phyloP scores from a whole-genome alignment of 2,113 vertebrate genomes.

The Tichodroma muraria region DNA sequence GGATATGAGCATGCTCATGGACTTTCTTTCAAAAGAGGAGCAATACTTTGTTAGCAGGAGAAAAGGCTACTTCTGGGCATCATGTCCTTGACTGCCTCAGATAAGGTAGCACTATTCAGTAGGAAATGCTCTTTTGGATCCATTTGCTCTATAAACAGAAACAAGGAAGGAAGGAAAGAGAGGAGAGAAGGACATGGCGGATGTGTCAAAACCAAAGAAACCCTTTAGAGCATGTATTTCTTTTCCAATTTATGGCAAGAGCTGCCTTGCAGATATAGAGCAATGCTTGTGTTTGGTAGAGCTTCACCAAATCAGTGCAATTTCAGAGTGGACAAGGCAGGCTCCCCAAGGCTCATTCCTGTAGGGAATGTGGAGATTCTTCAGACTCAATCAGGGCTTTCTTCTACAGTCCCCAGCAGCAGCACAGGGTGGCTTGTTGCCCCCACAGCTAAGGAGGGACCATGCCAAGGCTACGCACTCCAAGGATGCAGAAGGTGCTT shows the following conservation, averaged over 20 bases:
- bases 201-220: not conserved
- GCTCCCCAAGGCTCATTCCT: not conserved
- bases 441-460: not conserved
- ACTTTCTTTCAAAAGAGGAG: not conserved
- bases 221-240: not conserved
- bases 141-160: slow-evolving; percentile 24
- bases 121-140: slow-evolving; percentile 6
- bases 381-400: not conserved
- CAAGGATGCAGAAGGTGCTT: not conserved
- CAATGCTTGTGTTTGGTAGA: not conserved
- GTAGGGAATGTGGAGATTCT: not conserved
- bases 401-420: not conserved
- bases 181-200: not conserved
- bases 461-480: not conserved
- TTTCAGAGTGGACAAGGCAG: not conserved
- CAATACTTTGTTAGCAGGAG: not conserved
- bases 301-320: not conserved
- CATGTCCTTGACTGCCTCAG: not conserved
- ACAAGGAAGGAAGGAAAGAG: not conserved
- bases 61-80: not conserved
- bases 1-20: not conserved
- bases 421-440: not conserved
- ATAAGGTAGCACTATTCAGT: not conserved
- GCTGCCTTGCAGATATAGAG: not conserved
- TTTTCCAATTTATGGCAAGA: not conserved